phyloP scores from a whole-genome alignment of 2,113 vertebrate genomes.

The Oryzias curvinotus region DNA sequence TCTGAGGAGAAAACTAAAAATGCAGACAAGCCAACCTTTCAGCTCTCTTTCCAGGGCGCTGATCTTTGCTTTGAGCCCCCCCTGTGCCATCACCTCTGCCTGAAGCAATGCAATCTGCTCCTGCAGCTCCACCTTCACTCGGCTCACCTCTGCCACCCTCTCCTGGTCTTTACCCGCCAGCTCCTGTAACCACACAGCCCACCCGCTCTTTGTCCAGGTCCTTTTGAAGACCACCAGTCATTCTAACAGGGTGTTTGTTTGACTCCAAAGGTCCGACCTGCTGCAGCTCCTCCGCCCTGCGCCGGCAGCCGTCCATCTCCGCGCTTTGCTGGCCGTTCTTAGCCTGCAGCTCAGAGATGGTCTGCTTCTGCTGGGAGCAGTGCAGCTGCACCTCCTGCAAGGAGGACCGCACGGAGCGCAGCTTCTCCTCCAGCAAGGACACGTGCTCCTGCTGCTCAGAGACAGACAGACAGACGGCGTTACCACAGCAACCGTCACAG shows the following conservation, averaged over 20 bases:
- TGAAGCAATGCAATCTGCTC: slow-evolving; percentile 88
- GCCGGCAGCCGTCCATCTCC: slow-evolving; percentile 79
- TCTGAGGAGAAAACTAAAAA: background rate
- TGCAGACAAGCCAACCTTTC: slow-evolving; percentile 78
- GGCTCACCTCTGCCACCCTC: slow-evolving; percentile 83
- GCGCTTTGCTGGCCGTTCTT: slow-evolving; percentile 79
- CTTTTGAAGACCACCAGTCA: background rate
- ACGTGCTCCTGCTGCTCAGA: slow-evolving; percentile 82
- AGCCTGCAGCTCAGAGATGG: slow-evolving; percentile 80
- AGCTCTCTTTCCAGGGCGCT: slow-evolving; percentile 87
- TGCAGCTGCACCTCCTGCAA: slow-evolving; percentile 85
- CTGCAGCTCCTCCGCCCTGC: slow-evolving; percentile 85
- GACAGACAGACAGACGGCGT: background rate
- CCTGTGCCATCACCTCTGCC: slow-evolving; percentile 83
- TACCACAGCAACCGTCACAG: background rate
- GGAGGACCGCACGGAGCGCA: slow-evolving; percentile 78
- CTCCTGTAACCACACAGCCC: slow-evolving; percentile 73
- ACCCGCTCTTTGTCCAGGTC: background rate
- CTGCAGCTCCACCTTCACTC: slow-evolving; percentile 87
- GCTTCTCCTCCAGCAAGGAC: slow-evolving; percentile 87
- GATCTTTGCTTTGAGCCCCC: slow-evolving; percentile 85
- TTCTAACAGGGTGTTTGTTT: too few relatives aligned
- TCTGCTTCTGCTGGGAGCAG: slow-evolving; percentile 87
- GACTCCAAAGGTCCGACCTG: slow-evolving; percentile 76
- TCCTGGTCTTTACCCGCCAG: slow-evolving; percentile 88